Evolutionary conservation across 2,113 vertebrate genomes (phyloP).

Genomic region (Tricholaema leucomelas): DNA sequence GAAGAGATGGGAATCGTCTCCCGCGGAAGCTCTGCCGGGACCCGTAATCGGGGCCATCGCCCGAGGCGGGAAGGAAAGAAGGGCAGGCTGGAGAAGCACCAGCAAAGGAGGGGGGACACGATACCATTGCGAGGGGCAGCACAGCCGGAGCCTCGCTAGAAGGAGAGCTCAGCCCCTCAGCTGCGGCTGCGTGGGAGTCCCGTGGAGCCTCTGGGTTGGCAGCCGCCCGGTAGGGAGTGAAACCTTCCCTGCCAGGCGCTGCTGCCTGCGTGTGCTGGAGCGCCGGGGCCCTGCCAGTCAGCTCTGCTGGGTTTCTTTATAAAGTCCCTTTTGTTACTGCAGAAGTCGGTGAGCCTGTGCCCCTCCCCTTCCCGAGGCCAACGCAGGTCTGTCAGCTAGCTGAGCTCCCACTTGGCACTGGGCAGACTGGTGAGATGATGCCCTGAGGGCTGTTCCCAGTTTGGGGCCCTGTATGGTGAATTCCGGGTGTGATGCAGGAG

Average conservation of each 20-base stretch:
- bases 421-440: neutral
- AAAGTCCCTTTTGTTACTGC: constrained; percentile 5
- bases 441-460: neutral
- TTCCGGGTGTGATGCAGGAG: neutral
- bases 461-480: neutral
- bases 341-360: neutral
- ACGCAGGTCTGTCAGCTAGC: neutral
- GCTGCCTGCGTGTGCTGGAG: neutral
- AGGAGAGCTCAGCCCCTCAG: neutral
- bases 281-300: neutral
- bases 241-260: neutral
- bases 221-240: neutral
- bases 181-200: neutral
- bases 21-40: neutral
- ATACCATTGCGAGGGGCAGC: neutral
- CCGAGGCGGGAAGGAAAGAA: neutral
- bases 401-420: neutral
- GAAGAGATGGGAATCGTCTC: neutral
- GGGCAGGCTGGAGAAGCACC: neutral
- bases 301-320: neutral
- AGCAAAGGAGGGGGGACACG: neutral
- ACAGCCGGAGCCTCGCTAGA: neutral
- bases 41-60: neutral
- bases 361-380: neutral
- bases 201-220: neutral